Evolutionary conservation across 2,888 invertebrate species (phyloP), one percentile per base, ranked within the genome.

Genomic region (Ernsta delagoae): DNA sequence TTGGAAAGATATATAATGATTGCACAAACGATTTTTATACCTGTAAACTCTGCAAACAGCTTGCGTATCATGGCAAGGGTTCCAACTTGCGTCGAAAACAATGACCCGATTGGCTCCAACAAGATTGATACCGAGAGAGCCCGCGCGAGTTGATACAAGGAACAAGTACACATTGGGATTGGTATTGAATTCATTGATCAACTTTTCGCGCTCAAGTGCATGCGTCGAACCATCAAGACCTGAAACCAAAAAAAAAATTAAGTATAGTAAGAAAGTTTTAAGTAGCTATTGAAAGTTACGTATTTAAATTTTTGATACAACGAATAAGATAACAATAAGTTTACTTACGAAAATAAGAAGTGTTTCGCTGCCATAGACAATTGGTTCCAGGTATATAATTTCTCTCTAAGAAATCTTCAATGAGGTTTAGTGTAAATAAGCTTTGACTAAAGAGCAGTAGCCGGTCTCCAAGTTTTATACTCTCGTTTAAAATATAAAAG

Each of bases 21-120:
- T 24, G 24, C 24, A 24, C 24, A 24, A 24, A 24, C 24, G 24
- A 24, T 24, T 48, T 16, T 53, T 71, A 74, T 75, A 87, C 94
- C 97, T 95, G 85, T 98, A 98, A 53, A 99, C 98, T 76, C 99
- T 94, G 86, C 99, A 99, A 11, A 99, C 99, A 41, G 99, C 99
- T 93, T 98, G 98, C 0, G 98, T 98, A 83, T 99, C 99, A 82
- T 99, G 99, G 83, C 99, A 99, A 0, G 99, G 99, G 93, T 99
- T 99, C 99, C 99, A 99, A 50, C 98, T 98, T 11, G 99, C 99
- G 87, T 99, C 99, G 81, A 99, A 97, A 61, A 99, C 98, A 54
- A 99, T 97, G 5, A 99, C 99, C 43, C 99, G 95, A 89, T 99
- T 99, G 0, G 99, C 99, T 12, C 99, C 99, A 24, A 99, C 97